Conservation (phyloP, 1,140 invertebrate species). For the Anagrus nilaparvatae region DNA sequence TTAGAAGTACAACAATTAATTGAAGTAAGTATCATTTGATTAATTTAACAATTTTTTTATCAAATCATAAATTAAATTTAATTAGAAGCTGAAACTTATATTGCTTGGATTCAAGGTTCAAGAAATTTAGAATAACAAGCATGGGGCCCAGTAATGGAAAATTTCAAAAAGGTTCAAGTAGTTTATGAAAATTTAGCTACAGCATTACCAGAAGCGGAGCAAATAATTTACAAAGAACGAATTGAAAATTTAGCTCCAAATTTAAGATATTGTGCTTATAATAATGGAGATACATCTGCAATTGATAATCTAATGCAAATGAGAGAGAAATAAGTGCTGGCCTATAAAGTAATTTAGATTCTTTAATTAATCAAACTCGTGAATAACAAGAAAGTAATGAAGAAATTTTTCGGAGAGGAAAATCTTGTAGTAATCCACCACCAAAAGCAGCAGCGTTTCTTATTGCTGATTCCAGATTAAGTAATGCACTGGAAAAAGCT, state of each 20-base stretch:
- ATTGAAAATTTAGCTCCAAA: slow-evolving; percentile 86
- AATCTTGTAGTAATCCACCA: slow-evolving; percentile 65
- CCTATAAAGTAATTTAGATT: slow-evolving; percentile 63
- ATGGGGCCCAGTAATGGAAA: slow-evolving; percentile 81
- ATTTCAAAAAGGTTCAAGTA: slow-evolving; percentile 80
- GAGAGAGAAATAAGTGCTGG: slow-evolving; percentile 58
- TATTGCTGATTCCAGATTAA: slow-evolving; percentile 62
- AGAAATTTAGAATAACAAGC: slow-evolving; percentile 82
- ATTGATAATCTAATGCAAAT: slow-evolving; percentile 82
- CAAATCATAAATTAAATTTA: slow-evolving; percentile 31
- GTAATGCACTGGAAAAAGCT: slow-evolving; percentile 60
- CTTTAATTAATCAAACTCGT: slow-evolving; percentile 79
- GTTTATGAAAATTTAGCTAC: slow-evolving; percentile 83
- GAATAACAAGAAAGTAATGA: slow-evolving; percentile 56
- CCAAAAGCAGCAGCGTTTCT: slow-evolving; percentile 72
- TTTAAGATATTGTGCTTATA: slow-evolving; percentile 90
- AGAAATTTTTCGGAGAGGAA: slow-evolving; percentile 81
- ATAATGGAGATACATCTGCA: slow-evolving; percentile 76
- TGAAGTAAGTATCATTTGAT: slow-evolving; percentile 47
- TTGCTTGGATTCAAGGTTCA: slow-evolving; percentile 81
- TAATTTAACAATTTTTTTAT: not conserved
- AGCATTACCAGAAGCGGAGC: slow-evolving; percentile 72
- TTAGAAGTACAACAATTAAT: slow-evolving; percentile 77
- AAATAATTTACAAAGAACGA: slow-evolving; percentile 59
- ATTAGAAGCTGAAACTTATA: slow-evolving; percentile 90